Conservation (phyloP, 1,140 invertebrate species). For the Magallana ariakensis region DNA sequence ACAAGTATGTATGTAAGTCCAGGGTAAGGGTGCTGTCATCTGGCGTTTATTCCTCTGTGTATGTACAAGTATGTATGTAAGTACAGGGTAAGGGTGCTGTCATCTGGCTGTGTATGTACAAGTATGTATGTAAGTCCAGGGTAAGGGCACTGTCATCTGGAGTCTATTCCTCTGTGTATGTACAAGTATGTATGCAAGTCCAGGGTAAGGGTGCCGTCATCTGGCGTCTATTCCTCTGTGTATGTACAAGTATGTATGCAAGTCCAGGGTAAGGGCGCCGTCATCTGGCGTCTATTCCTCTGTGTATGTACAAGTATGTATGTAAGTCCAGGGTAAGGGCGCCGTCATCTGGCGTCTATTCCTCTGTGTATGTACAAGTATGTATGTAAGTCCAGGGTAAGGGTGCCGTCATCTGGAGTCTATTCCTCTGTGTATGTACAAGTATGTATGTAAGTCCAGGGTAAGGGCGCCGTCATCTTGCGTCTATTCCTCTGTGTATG, state of each 20-base stretch:
- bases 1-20: conserved; percentile 82
- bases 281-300: too few relatives aligned
- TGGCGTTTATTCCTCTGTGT: too few relatives aligned
- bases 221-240: too few relatives aligned
- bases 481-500: too few relatives aligned
- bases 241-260: conserved; percentile 74
- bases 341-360: background rate
- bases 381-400: conserved; percentile 85
- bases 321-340: conserved; percentile 85
- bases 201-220: conserved; percentile 78
- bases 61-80: conserved; percentile 80
- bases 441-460: conserved; percentile 85
- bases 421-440: too few relatives aligned
- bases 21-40: conserved; percentile 78
- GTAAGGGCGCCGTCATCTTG: conserved; percentile 48
- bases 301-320: too few relatives aligned
- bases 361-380: too few relatives aligned
- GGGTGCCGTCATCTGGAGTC: background rate
- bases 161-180: too few relatives aligned
- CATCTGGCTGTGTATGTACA: too few relatives aligned
- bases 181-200: conserved; percentile 82
- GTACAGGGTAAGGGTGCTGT: conserved; percentile 81
- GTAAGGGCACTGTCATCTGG: conserved; percentile 49
- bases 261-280: conserved; percentile 82
- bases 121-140: conserved; percentile 85